Evolutionary conservation across 2,113 vertebrate genomes (phyloP).

Genomic region (Ceratotherium simum): DNA sequence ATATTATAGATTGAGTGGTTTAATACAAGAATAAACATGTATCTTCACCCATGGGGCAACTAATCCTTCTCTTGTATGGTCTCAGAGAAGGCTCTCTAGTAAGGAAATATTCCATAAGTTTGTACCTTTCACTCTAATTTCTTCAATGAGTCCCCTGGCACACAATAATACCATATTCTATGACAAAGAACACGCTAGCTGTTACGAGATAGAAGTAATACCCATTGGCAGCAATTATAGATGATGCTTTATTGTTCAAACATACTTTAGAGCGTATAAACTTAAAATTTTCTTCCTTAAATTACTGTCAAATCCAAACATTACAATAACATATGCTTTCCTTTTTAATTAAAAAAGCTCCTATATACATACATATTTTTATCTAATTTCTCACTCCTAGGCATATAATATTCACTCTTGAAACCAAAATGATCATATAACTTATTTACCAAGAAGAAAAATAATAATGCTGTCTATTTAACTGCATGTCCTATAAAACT

Average conservation of each 20-base stretch:
- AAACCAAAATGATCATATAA: slow-evolving; percentile 56
- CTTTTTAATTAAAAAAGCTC: slow-evolving; percentile 70
- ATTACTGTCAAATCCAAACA: slow-evolving; percentile 51
- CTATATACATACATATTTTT: neutral
- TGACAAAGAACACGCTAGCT: neutral
- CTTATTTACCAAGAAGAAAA: slow-evolving; percentile 49
- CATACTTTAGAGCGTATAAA: slow-evolving; percentile 11
- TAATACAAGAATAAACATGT: slow-evolving; percentile 64
- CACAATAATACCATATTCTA: neutral
- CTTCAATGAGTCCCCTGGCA: neutral
- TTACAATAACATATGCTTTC: slow-evolving; percentile 61
- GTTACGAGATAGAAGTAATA: neutral
- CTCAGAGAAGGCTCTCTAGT: neutral
- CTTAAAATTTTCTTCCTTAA: slow-evolving; percentile 53
- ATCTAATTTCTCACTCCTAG: slow-evolving; percentile 47
- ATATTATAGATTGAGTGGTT: neutral
- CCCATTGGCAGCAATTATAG: neutral
- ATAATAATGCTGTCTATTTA: neutral
- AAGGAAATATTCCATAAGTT: neutral
- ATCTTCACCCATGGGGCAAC: neutral
- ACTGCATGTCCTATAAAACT: neutral
- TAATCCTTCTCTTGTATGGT: slow-evolving; percentile 7
- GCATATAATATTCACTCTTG: slow-evolving; percentile 61
- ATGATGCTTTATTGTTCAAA: slow-evolving; percentile 37
- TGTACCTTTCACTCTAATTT: slow-evolving; percentile 20